Base-by-base conservation (phyloP, 2,888 invertebrate species). In the Coelinius sp. region DNA sequence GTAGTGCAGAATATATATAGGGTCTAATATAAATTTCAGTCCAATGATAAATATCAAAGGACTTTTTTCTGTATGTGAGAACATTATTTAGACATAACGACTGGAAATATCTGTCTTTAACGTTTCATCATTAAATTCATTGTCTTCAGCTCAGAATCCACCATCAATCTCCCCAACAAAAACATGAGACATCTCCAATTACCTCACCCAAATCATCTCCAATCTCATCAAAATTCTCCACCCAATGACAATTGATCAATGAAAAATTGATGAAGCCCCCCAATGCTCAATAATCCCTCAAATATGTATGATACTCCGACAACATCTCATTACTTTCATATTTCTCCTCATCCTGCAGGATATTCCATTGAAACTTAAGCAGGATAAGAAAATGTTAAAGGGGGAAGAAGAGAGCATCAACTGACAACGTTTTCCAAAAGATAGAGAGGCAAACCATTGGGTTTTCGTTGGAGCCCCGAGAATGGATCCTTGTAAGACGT, bases 401-500 rank as follows among this genome's bases (percentile, higher is more conserved):
- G 62, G 62, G 59, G 66, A 59, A 73, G 68, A 38, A 38, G 62
- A 20, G 12, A 31, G 68, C 17, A 62, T 27, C 25, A 62, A 63
- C 52, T 22, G 35, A 71, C 66, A 65, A 59, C 35, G 52, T 27
- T 56, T 46, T 70, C 66, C 63, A 68, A 74, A 70, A 69, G 71
- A 62, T 76, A 76, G 77, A 71, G 77, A 75, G 75, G 62, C 38
- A 65, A 65, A 63, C 53, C 59, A 63, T 67, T 44, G 70, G 75
- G 72, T 70, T 64, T 53, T 46, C 59, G 71, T 71, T 69, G 31
- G 41, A 46, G 53, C 52, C 63, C 63, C 68, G 64, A 17, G 80
- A 81, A 83, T 82, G 84, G 85, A 87, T 86, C 86, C 85, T 86
- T 86, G 85, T 86, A 86, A 87, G 87, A 86, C 87, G 86, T 87